Conservation (phyloP, 2,113 vertebrate species). For the Hucho hucho region DNA sequence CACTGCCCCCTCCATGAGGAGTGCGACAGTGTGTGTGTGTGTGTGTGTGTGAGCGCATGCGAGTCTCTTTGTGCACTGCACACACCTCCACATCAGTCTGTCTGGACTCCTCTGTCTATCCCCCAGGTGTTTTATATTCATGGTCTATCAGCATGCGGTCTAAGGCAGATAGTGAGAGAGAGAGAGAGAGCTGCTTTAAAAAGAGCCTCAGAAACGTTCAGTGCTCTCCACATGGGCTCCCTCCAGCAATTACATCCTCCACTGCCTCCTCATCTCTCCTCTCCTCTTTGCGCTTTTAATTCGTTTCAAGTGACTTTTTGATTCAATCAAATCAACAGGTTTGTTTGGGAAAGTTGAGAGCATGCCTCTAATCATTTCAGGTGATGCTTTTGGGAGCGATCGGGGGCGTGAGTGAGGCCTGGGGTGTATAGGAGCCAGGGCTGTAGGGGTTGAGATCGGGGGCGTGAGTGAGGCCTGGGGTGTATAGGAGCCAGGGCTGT, state of each 20-base stretch:
- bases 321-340: slow-evolving; percentile 42
- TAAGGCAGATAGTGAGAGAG: slow-evolving; percentile 60
- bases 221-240: slow-evolving; percentile 48
- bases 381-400: neutral
- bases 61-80: neutral
- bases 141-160: slow-evolving; percentile 55
- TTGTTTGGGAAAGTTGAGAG: slow-evolving; percentile 11
- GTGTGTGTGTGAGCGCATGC: neutral
- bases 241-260: slow-evolving; percentile 29
- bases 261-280: slow-evolving; percentile 5
- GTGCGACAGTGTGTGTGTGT: neutral
- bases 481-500: neutral
- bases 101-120: neutral
- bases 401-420: neutral
- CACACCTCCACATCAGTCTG: too few relatives aligned
- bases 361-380: slow-evolving; percentile 8
- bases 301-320: slow-evolving; percentile 19
- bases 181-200: slow-evolving; percentile 26
- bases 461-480: neutral
- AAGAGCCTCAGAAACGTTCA: slow-evolving; percentile 33
- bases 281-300: neutral
- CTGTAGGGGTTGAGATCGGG: neutral
- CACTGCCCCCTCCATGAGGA: too few relatives aligned
- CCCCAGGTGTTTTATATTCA: slow-evolving; percentile 62
- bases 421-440: neutral